Conservation (phyloP, 1,140 invertebrate genomes). For the Lethocerus indicus region DNA sequence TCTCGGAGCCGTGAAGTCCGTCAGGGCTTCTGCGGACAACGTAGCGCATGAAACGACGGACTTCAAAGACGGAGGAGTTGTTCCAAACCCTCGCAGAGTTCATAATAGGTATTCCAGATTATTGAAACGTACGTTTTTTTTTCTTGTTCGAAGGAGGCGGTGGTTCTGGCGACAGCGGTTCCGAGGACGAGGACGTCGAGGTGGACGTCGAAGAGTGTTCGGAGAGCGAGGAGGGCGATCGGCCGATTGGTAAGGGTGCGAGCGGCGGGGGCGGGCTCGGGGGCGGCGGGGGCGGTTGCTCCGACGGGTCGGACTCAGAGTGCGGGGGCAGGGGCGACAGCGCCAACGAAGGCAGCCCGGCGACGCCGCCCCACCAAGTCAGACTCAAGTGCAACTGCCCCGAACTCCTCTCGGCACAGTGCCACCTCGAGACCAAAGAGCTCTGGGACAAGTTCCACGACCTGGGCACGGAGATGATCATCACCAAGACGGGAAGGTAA, state of each 20-base stretch:
- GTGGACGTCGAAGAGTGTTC: constrained; percentile 28
- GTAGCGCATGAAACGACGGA: no score
- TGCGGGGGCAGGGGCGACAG: constrained; percentile 15
- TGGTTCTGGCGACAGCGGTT: constrained; percentile 17
- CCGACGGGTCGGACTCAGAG: constrained; percentile 11
- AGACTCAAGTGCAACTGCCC: constrained; percentile 33
- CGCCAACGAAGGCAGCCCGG: no score
- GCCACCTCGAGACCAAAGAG: constrained; percentile 46
- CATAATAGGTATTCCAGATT: no score
- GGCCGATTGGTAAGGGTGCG: constrained; percentile 2
- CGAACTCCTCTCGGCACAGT: constrained; percentile 29
- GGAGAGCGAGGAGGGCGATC: constrained; percentile 23
- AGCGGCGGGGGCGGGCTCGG: constrained; percentile 12
- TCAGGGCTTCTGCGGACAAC: no score
- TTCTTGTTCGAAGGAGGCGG: no score
- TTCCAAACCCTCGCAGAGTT: no score
- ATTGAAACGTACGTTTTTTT: no score
- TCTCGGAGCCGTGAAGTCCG: no score
- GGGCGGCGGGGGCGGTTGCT: constrained; percentile 13
- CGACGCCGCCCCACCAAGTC: constrained; percentile 3
- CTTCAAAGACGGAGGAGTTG: no score
- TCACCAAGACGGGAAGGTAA: constrained; percentile 85
- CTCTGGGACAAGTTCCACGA: constrained; percentile 93
- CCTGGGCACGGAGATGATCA: constrained; percentile 97
- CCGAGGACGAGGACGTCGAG: constrained; percentile 24